Conservation (phyloP, 53 echinoderm and acorn worm species). For the Luidia sarsii region DNA sequence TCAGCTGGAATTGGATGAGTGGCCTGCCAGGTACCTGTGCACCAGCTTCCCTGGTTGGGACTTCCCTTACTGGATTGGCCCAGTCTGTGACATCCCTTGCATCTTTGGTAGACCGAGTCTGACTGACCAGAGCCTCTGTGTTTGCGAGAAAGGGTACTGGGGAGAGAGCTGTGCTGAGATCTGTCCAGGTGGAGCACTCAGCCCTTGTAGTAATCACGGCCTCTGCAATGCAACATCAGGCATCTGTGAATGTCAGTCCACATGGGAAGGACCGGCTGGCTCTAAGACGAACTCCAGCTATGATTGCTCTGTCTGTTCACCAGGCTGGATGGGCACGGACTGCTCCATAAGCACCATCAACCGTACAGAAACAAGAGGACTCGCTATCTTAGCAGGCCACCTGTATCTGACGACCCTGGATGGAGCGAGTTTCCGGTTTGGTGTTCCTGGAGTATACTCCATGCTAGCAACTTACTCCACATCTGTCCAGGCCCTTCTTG, state of each 20-base stretch:
- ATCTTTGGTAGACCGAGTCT: constrained; percentile 54
- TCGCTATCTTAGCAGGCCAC: constrained; percentile 66
- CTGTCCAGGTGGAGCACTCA: constrained; percentile 67
- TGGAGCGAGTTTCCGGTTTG: constrained; percentile 72
- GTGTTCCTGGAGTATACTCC: constrained; percentile 67
- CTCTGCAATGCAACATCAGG: constrained; percentile 62
- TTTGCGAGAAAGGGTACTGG: constrained; percentile 78
- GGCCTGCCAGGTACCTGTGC: constrained; percentile 74
- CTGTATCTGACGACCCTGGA: constrained; percentile 73
- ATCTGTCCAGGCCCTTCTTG: constrained; percentile 54
- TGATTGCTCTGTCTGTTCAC: constrained; percentile 68
- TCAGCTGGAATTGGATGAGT: constrained; percentile 42
- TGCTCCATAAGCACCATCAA: constrained; percentile 67
- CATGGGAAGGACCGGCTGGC: constrained; percentile 60
- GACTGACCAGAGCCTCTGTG: constrained; percentile 27
- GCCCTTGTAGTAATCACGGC: constrained; percentile 71
- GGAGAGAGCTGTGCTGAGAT: constrained; percentile 53
- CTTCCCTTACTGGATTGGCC: constrained; percentile 79
- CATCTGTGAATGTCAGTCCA: constrained; percentile 60
- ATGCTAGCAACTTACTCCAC: constrained; percentile 54
- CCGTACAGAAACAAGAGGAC: constrained; percentile 35
- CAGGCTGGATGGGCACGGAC: constrained; percentile 74
- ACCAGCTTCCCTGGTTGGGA: constrained; percentile 64
- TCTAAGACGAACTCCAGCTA: constrained; percentile 28
- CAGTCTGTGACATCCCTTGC: constrained; percentile 69